These are phyloP conservation scores for Hyppa rectilinea DNA, from an alignment of 2,888 invertebrate genomes.

Conservation along the genomic window DNA sequence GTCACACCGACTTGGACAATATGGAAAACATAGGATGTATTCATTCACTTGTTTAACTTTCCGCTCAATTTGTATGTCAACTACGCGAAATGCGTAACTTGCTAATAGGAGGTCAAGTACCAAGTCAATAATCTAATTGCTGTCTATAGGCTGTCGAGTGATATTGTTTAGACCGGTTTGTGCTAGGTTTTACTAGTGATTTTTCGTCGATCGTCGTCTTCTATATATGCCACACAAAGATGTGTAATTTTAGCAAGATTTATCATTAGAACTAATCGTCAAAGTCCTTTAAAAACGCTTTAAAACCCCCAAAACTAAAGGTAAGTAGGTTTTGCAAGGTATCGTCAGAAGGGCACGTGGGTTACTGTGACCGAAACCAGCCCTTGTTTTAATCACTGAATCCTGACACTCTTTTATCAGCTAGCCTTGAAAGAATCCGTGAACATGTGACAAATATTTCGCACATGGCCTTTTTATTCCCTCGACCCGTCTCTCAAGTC, in stretches of 20 bases:
- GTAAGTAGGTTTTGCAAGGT: not conserved
- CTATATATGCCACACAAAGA: not conserved
- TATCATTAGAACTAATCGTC: not conserved
- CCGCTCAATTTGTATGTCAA: constrained; percentile 6
- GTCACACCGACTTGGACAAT: not conserved
- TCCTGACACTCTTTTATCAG: too few relatives aligned
- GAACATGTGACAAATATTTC: constrained; percentile 37
- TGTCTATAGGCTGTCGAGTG: not conserved
- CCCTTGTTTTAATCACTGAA: too few relatives aligned
- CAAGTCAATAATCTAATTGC: constrained; percentile 39
- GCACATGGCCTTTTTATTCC: constrained; percentile 42
- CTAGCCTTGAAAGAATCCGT: too few relatives aligned
- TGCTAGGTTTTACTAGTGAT: not conserved
- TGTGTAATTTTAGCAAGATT: not conserved
- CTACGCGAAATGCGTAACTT: constrained; percentile 24
- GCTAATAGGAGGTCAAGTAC: constrained; percentile 25
- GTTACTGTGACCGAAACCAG: not conserved
- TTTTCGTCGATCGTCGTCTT: not conserved
- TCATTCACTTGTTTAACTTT: constrained; percentile 12
- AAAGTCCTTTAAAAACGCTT: too few relatives aligned
- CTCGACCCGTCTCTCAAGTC: constrained; percentile 18
- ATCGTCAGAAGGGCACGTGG: not conserved
- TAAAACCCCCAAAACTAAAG: too few relatives aligned
- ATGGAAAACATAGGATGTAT: constrained; percentile 16
- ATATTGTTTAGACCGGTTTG: not conserved